Evolutionary conservation across 2,888 invertebrate species (phyloP).

Genomic region (Blomia tropicalis): DNA sequence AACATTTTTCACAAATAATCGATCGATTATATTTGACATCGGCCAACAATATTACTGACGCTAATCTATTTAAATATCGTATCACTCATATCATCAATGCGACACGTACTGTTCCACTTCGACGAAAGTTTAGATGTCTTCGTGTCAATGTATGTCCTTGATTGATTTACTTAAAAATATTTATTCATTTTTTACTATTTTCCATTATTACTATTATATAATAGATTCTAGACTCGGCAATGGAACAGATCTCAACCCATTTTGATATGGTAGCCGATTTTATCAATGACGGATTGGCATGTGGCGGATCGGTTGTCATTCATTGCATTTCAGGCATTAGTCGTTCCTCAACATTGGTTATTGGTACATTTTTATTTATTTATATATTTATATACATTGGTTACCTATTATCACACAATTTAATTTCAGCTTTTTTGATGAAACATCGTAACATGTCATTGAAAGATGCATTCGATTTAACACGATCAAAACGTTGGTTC

Average conservation of each 20-base stretch:
- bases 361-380: too few relatives aligned
- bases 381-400: not conserved
- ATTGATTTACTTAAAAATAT: not conserved
- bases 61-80: not conserved
- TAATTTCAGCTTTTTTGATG: conserved; percentile 55
- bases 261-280: conserved; percentile 9
- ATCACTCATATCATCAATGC: conserved; percentile 6
- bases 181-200: not conserved
- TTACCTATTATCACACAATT: not conserved
- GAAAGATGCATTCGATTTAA: conserved; percentile 57
- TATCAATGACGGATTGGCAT: not conserved
- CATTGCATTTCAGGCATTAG: conserved; percentile 16
- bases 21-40: conserved; percentile 2
- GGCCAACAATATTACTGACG: conserved; percentile 7
- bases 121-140: not conserved
- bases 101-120: conserved; percentile 4
- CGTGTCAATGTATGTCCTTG: conserved; percentile 6
- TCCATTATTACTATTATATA: not conserved
- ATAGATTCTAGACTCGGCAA: conserved; percentile 5
- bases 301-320: not conserved
- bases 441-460: conserved; percentile 62
- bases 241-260: not conserved
- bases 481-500: conserved; percentile 55
- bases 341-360: conserved; percentile 7
- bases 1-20: conserved; percentile 1